Conservation (phyloP, 2,113 vertebrate species). For the Aptenodytes forsteri region DNA sequence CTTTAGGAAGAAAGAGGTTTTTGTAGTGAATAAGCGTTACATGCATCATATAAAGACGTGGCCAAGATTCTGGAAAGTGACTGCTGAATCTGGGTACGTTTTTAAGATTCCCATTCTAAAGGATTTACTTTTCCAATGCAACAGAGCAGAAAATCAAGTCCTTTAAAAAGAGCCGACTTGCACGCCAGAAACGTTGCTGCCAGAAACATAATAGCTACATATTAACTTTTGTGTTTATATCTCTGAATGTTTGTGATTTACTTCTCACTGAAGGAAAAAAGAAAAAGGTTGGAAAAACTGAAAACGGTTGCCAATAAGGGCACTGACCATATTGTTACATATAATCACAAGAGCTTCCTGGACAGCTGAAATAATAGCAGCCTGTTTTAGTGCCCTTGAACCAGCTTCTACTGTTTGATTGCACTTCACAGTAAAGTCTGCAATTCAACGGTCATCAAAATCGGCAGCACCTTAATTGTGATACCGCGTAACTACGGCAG, state of each 20-base stretch:
- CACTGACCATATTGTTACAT: neutral
- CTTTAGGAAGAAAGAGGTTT: neutral
- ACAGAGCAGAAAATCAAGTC: neutral
- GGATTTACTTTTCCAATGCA: neutral
- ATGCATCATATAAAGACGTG: neutral
- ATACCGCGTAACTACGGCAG: accelerated
- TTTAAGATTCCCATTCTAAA: neutral
- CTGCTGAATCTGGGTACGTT: accelerated
- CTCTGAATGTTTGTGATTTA: neutral
- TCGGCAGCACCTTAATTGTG: neutral
- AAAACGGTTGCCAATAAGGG: neutral
- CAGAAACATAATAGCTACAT: too few relatives aligned
- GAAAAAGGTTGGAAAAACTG: neutral
- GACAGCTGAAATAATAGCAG: neutral
- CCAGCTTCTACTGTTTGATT: neutral
- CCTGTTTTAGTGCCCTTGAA: neutral
- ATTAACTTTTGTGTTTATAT: neutral
- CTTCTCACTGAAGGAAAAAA: neutral
- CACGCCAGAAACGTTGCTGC: neutral
- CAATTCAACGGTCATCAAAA: neutral
- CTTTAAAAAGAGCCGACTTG: neutral
- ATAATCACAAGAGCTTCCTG: neutral
- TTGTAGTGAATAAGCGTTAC: neutral
- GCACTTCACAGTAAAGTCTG: neutral
- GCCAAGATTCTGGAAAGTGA: neutral